Percentiles rank a stretch among this genome's conserved stretches.
Evolutionary conservation across 2,113 vertebrate genomes (phyloP).

Genomic region (Podiceps cristatus): DNA sequence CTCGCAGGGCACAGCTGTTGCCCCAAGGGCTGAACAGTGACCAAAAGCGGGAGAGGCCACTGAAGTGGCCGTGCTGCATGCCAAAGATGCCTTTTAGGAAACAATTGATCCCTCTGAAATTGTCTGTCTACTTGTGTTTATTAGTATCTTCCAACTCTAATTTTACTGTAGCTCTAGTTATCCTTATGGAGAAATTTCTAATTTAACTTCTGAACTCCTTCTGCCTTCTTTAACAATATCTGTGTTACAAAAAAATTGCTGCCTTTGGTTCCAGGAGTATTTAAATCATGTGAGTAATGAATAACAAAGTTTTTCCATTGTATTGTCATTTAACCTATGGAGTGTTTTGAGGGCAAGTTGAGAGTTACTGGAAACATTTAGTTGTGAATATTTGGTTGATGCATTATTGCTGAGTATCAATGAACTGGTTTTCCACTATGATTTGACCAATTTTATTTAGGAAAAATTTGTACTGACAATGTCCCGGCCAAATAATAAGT

Average conservation of each 20-base stretch:
- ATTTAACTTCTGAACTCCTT: constrained; percentile 26
- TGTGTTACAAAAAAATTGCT: neutral
- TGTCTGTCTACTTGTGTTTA: neutral
- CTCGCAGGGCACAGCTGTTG: constrained; percentile 39
- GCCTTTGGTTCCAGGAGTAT: constrained; percentile 14
- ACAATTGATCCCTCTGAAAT: neutral
- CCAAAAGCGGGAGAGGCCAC: neutral
- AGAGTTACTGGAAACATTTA: neutral
- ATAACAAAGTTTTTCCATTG: constrained; percentile 1
- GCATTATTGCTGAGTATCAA: neutral
- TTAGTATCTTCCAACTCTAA: neutral
- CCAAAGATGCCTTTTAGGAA: neutral
- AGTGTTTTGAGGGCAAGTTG: neutral
- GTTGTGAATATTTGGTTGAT: neutral
- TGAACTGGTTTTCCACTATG: neutral
- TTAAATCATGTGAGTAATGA: constrained; percentile 5
- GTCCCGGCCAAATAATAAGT: neutral
- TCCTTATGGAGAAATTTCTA: constrained; percentile 7
- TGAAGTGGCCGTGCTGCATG: neutral
- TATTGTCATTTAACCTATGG: neutral
- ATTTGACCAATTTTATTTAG: neutral
- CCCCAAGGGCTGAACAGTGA: neutral
- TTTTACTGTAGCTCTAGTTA: neutral
- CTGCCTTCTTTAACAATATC: neutral
- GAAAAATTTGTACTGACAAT: neutral